Conservation (phyloP, 2,888 invertebrate genomes). For the Lagria hirta region DNA sequence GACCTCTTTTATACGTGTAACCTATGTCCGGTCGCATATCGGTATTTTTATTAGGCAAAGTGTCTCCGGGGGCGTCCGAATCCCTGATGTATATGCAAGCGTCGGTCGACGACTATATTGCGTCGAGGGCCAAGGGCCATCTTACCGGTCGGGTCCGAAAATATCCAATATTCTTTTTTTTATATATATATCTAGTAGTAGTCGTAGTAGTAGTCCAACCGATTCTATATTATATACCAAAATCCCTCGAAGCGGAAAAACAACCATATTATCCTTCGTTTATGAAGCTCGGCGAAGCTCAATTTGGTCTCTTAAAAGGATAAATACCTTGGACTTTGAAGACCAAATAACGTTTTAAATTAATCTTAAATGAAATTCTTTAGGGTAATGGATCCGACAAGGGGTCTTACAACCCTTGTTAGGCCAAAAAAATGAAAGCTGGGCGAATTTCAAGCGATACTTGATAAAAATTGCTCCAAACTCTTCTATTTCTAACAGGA, state of each 20-base stretch:
- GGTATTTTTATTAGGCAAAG: conserved; percentile 50
- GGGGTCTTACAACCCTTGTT: no score
- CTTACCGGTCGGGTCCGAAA: conserved; percentile 48
- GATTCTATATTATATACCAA: conserved; percentile 48
- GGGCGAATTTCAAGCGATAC: no score
- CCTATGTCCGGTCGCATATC: conserved; percentile 49
- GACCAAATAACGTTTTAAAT: conserved; percentile 44
- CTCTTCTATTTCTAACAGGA: no score
- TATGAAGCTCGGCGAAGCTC: conserved; percentile 44
- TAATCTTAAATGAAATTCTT: conserved; percentile 53
- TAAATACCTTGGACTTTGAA: conserved; percentile 38
- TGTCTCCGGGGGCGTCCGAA: conserved; percentile 42
- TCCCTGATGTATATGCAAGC: conserved; percentile 47
- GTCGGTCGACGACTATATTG: conserved; percentile 47
- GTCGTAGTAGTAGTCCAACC: conserved; percentile 35
- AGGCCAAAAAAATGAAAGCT: no score
- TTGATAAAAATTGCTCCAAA: no score
- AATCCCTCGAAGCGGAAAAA: conserved; percentile 50
- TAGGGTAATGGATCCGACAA: no score
- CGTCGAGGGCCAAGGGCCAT: conserved; percentile 43
- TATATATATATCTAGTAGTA: no score
- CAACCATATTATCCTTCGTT: conserved; percentile 51
- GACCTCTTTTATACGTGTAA: conserved; percentile 46
- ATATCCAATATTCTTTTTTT: conserved; percentile 53
- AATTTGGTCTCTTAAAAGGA: conserved; percentile 34